Evolutionary conservation across 2,888 invertebrate genomes (phyloP).

Genomic region (Odontothrips loti): DNA sequence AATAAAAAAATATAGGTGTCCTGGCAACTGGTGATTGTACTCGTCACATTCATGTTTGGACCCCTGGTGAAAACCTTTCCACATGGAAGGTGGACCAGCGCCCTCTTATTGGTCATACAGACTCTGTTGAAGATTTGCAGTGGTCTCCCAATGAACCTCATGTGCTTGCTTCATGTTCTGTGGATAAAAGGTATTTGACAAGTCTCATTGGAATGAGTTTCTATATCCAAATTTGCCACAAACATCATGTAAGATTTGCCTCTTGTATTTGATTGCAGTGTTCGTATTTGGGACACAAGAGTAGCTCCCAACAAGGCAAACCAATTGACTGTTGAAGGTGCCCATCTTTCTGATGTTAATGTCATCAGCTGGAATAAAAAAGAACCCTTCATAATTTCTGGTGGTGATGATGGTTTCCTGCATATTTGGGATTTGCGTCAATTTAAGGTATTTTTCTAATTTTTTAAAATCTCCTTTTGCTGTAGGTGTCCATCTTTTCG

Average conservation of each 20-base stretch:
- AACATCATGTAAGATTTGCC: slow-evolving; percentile 27
- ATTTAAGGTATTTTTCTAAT: slow-evolving; percentile 49
- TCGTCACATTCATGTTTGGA: slow-evolving; percentile 92
- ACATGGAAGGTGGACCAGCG: slow-evolving; percentile 87
- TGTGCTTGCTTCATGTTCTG: slow-evolving; percentile 84
- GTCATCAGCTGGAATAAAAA: slow-evolving; percentile 95
- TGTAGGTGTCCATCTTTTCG: not conserved
- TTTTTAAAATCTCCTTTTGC: slow-evolving; percentile 5
- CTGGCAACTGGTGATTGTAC: slow-evolving; percentile 92
- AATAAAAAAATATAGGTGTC: slow-evolving; percentile 52
- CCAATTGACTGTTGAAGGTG: slow-evolving; percentile 79
- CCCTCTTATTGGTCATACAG: slow-evolving; percentile 80
- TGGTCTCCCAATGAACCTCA: slow-evolving; percentile 95
- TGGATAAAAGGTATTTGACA: slow-evolving; percentile 64
- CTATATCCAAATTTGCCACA: not conserved
- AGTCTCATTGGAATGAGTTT: slow-evolving; percentile 19
- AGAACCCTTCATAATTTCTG: slow-evolving; percentile 87
- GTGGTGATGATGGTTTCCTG: slow-evolving; percentile 93
- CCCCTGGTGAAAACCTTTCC: slow-evolving; percentile 60
- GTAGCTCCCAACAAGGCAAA: slow-evolving; percentile 82
- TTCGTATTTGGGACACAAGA: slow-evolving; percentile 94
- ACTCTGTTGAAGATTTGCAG: slow-evolving; percentile 95
- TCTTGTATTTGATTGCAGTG: slow-evolving; percentile 50
- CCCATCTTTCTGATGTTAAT: slow-evolving; percentile 91
- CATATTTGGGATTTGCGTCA: slow-evolving; percentile 94